Percentiles rank a stretch among this genome's conserved stretches.
phyloP scores from a whole-genome alignment of 2,113 vertebrate genomes.

The Alectura lathami region DNA sequence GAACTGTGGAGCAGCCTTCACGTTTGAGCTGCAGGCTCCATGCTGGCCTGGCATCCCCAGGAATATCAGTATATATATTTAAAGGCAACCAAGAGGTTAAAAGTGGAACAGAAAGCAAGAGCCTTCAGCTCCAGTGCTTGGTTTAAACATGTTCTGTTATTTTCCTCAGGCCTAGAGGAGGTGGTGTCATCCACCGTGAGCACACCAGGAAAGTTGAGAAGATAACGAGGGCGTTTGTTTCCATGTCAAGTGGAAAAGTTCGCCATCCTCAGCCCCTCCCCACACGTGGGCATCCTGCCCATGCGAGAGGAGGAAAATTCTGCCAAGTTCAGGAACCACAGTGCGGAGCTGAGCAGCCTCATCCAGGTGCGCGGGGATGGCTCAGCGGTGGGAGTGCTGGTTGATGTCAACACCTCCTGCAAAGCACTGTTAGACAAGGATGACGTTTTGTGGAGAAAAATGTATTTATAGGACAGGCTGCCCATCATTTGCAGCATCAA shows the following conservation, averaged over 20 bases:
- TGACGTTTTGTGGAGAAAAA: not conserved
- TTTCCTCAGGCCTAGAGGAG: not conserved
- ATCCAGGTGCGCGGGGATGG: fast-evolving
- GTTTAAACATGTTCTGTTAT: not conserved
- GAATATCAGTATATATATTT: not conserved
- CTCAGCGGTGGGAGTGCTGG: fast-evolving
- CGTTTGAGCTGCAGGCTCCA: not conserved
- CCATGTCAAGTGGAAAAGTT: not conserved
- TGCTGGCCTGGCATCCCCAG: not conserved
- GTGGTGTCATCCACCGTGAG: not conserved
- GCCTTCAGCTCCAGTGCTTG: not conserved
- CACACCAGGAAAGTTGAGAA: not conserved
- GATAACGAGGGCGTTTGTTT: not conserved
- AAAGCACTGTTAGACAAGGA: not conserved
- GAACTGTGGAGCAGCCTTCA: fast-evolving
- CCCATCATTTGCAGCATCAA: not conserved
- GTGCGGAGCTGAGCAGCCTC: not conserved
- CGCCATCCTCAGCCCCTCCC: not conserved
- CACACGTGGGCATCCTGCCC: not conserved
- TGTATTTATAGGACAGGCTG: fast-evolving
- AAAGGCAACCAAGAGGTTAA: not conserved
- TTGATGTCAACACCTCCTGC: not conserved
- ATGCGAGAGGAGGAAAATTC: not conserved
- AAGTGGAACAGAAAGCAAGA: not conserved
- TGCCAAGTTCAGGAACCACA: not conserved